A percentile compares a stretch with the other conserved stretches of the same genome.
These are phyloP conservation scores for Rapana venosa DNA, from an alignment of 2,888 invertebrate genomes.

Conservation along the genomic window DNA sequence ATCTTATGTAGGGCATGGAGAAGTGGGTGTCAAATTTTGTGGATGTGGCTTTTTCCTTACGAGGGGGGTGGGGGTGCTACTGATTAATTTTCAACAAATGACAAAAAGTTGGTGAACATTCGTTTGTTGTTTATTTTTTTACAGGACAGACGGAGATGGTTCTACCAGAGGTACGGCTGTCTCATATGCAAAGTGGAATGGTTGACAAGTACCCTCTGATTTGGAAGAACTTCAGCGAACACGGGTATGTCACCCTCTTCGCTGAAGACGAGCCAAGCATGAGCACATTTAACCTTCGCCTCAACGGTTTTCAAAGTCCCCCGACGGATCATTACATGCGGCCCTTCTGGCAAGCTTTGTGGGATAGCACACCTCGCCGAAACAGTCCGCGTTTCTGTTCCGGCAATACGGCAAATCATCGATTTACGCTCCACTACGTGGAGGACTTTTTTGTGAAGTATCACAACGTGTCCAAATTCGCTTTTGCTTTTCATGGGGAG, in stretches of 20 bases:
- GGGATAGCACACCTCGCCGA: conserved; percentile 58
- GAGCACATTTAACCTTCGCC: conserved; percentile 71
- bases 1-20: too few relatives aligned
- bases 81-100: too few relatives aligned
- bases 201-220: conserved; percentile 69
- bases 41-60: not conserved
- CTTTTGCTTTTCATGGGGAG: conserved; percentile 54
- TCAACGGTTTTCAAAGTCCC: conserved; percentile 71
- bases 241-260: conserved; percentile 74
- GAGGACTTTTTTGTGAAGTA: conserved; percentile 66
- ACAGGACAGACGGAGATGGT: conserved; percentile 62
- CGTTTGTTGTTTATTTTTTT: not conserved
- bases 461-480: conserved; percentile 36
- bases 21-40: too few relatives aligned
- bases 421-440: conserved; percentile 68
- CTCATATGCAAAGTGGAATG: conserved; percentile 52
- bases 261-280: conserved; percentile 75
- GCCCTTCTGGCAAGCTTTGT: conserved; percentile 72
- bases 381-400: conserved; percentile 65
- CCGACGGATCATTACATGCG: conserved; percentile 77
- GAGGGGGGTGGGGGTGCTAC: too few relatives aligned
- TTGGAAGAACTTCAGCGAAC: conserved; percentile 70
- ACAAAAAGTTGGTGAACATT: too few relatives aligned
- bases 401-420: conserved; percentile 67
- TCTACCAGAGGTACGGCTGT: conserved; percentile 63